phyloP scores from a whole-genome alignment of 2,888 invertebrate species.

The Drosophila tanythrix region DNA sequence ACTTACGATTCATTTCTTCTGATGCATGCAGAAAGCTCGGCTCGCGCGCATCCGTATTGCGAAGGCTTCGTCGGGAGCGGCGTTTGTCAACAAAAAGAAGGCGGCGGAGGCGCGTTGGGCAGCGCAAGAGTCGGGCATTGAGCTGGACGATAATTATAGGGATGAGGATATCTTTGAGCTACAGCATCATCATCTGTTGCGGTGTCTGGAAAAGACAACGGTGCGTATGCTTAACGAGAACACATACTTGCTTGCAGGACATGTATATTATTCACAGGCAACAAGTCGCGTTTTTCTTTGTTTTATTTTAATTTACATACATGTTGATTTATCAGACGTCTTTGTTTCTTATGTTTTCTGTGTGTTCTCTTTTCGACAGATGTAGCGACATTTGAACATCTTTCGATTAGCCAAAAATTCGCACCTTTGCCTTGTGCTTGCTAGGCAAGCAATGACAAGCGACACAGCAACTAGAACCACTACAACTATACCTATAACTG shows the following conservation, averaged over 20 bases:
- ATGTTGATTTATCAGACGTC: constrained; percentile 59
- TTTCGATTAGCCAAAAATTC: constrained; percentile 68
- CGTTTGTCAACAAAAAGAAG: constrained; percentile 99
- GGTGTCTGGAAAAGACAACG: constrained; percentile 99
- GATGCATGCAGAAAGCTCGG: constrained; percentile 94
- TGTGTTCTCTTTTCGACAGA: constrained; percentile 70
- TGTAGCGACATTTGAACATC: constrained; percentile 77
- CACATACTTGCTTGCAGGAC: constrained; percentile 4
- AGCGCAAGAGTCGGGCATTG: constrained; percentile 96
- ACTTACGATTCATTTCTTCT: background rate
- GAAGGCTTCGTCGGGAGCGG: constrained; percentile 99
- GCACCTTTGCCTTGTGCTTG: constrained; percentile 69
- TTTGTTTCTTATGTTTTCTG: constrained; percentile 51
- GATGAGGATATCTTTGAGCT: constrained; percentile 99
- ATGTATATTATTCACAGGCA: constrained; percentile 25
- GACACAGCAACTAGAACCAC: constrained; percentile 57
- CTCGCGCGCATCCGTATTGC: constrained; percentile 99
- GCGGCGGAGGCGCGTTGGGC: constrained; percentile 98
- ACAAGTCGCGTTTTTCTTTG: constrained; percentile 11
- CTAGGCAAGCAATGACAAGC: constrained; percentile 78
- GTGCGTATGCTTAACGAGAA: constrained; percentile 86
- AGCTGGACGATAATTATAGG: constrained; percentile 93
- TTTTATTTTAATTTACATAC: constrained; percentile 38
- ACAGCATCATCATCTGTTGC: constrained; percentile 98
- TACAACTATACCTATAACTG: constrained; percentile 25